Conservation (phyloP, 2,113 vertebrate genomes). For the Chelonoidis abingdonii region DNA sequence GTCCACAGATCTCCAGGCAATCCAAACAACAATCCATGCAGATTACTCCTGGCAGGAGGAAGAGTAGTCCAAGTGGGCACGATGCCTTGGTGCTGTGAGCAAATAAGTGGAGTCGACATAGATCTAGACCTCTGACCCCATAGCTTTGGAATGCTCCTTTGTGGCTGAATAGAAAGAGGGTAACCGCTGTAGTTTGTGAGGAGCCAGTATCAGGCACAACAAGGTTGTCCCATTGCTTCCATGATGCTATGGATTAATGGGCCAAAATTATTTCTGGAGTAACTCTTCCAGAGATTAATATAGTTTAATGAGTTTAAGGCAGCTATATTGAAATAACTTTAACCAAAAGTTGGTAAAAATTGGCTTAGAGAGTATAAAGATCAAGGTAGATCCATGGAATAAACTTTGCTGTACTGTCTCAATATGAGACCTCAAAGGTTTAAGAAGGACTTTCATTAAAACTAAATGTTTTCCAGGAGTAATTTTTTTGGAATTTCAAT, state of each 20-base stretch:
- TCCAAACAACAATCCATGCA: slow-evolving; percentile 15
- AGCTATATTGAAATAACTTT: too few relatives aligned
- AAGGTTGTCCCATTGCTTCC: too few relatives aligned
- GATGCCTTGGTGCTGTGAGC: background rate
- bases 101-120: background rate
- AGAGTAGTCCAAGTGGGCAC: background rate
- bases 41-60: slow-evolving; percentile 13
- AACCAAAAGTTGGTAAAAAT: background rate
- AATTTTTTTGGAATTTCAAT: background rate
- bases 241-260: too few relatives aligned
- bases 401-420: background rate
- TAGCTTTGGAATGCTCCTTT: background rate
- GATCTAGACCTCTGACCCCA: background rate
- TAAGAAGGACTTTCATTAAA: background rate
- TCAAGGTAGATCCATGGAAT: background rate
- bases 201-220: too few relatives aligned
- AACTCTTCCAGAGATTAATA: too few relatives aligned
- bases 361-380: background rate
- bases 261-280: too few relatives aligned
- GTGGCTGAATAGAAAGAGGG: background rate
- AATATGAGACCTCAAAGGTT: background rate
- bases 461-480: slow-evolving; percentile 24
- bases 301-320: too few relatives aligned
- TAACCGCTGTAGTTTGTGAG: background rate
- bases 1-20: slow-evolving; percentile 20